Evolutionary conservation across 1,140 invertebrate genomes (phyloP).

Genomic region (Bombus affinis): DNA sequence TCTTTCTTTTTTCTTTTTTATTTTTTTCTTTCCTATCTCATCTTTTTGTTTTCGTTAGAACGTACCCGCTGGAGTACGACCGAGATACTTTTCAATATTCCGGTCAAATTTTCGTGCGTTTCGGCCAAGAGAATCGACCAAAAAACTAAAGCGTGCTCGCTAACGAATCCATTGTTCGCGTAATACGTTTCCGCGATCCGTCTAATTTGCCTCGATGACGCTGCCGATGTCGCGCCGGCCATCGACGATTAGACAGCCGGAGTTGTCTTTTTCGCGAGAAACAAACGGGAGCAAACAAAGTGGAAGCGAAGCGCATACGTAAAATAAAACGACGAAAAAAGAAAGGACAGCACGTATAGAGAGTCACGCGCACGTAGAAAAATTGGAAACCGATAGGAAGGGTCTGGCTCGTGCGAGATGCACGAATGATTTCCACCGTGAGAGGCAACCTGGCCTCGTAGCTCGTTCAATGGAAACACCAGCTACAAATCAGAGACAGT

Average conservation of each 20-base stretch:
- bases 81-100: neutral
- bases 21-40: too few species aligned
- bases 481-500: conserved; percentile 1
- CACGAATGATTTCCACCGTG: neutral
- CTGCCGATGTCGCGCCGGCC: neutral
- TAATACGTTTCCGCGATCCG: conserved; percentile 56
- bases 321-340: neutral
- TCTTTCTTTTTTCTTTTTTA: too few species aligned
- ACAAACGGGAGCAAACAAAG: neutral
- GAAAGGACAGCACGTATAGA: neutral
- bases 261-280: neutral
- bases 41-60: neutral
- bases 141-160: conserved; percentile 38
- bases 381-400: conserved; percentile 41
- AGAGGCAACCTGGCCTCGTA: neutral
- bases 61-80: neutral
- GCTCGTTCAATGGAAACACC: conserved; percentile 7
- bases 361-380: neutral
- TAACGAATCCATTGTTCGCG: conserved; percentile 67
- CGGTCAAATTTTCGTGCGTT: neutral
- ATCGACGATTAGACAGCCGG: conserved; percentile 1
- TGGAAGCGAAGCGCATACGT: neutral
- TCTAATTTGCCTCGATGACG: conserved; percentile 45
- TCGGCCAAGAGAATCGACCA: neutral
- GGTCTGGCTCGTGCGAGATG: neutral